Evolutionary conservation across 64 coral and sea anemone genomes (phyloP).

Genomic region (Montipora sp.): DNA sequence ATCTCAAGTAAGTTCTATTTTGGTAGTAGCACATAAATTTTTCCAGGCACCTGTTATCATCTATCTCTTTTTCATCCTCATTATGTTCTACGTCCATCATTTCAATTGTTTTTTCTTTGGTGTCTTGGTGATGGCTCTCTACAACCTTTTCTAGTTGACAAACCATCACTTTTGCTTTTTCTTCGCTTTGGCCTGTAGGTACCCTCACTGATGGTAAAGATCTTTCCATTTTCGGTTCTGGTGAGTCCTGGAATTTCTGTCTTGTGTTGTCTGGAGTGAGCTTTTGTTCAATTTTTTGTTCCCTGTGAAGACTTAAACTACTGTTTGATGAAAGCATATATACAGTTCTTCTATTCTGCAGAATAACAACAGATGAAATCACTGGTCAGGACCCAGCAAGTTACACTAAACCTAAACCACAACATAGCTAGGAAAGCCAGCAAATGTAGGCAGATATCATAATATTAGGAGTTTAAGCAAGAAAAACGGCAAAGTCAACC

Average conservation of each 20-base stretch:
- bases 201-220: background rate
- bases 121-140: background rate
- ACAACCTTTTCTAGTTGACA: background rate
- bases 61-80: background rate
- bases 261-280: background rate
- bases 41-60: background rate
- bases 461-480: no score
- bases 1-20: no score
- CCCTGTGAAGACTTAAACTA: background rate
- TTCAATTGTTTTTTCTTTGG: background rate
- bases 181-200: background rate
- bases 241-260: background rate
- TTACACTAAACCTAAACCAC: background rate
- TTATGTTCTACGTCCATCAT: slow-evolving; percentile 9
- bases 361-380: background rate
- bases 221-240: background rate
- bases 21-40: no score
- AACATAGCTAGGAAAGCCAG: background rate
- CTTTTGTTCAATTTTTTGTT: slow-evolving; percentile 10
- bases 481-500: no score
- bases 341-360: background rate
- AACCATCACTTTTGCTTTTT: background rate
- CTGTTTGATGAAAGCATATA: slow-evolving; percentile 35
- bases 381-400: background rate
- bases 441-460: no score